Evolutionary conservation across 1,140 invertebrate species (phyloP).

Genomic region (Scaptomyza hsui): DNA sequence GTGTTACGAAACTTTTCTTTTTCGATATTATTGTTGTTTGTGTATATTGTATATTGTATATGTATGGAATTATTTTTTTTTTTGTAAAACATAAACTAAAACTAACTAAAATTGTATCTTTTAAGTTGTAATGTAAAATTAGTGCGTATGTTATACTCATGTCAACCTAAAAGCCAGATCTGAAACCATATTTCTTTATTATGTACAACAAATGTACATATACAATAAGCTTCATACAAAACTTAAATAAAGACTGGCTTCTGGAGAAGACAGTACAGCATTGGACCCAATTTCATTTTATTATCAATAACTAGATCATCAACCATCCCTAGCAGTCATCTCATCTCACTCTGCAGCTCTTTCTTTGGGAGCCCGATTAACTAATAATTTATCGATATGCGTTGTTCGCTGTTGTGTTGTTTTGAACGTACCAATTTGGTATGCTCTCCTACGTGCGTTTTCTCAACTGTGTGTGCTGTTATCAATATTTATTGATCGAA

Average conservation of each 20-base stretch:
- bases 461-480: constrained; percentile 3
- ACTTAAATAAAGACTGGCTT: background rate
- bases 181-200: background rate
- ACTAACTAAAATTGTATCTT: constrained; percentile 24
- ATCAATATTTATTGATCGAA: constrained; percentile 12
- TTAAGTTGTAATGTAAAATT: constrained; percentile 37
- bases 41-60: constrained; percentile 68
- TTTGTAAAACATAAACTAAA: constrained; percentile 9
- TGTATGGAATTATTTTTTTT: constrained; percentile 54
- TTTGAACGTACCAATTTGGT: background rate
- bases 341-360: constrained; percentile 43
- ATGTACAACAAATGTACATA: constrained; percentile 2
- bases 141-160: constrained; percentile 35
- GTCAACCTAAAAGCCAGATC: constrained; percentile 9
- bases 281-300: constrained; percentile 9
- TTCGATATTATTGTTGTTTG: constrained; percentile 70
- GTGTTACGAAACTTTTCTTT: constrained; percentile 72
- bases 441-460: constrained; percentile 14
- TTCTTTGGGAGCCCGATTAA: constrained; percentile 32
- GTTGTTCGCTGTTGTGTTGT: constrained; percentile 81
- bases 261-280: constrained; percentile 14
- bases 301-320: constrained; percentile 23
- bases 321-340: constrained; percentile 25
- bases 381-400: constrained; percentile 60
- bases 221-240: background rate